phyloP scores from a whole-genome alignment of 2,888 invertebrate genomes.

The Phortica okadai region DNA sequence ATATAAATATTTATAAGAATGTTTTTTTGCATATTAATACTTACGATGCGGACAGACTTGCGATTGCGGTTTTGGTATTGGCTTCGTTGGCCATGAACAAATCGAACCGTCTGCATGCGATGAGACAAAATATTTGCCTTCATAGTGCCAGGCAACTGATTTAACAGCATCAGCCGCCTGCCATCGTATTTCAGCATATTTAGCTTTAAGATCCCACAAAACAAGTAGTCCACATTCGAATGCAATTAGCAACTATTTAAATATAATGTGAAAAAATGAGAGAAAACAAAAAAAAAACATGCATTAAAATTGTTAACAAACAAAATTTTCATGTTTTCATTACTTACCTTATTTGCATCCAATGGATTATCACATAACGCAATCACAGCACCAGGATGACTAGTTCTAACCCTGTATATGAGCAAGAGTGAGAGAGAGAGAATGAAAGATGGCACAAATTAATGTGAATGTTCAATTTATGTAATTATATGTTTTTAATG shows the following conservation, averaged over 20 bases:
- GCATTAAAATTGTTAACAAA: not conserved
- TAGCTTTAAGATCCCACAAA: constrained; percentile 95
- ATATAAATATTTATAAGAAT: constrained; percentile 9
- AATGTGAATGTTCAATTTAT: no score
- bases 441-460: not conserved
- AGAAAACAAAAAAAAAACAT: constrained; percentile 3
- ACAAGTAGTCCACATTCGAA: constrained; percentile 96
- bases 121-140: constrained; percentile 97
- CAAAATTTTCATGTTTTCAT: not conserved
- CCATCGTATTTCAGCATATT: constrained; percentile 90
- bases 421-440: constrained; percentile 74
- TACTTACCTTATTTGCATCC: constrained; percentile 94
- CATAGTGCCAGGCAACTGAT: constrained; percentile 97
- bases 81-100: constrained; percentile 92
- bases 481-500: no score
- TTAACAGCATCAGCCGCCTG: constrained; percentile 86
- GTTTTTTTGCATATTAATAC: constrained; percentile 55
- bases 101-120: constrained; percentile 97
- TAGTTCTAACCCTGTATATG: constrained; percentile 87
- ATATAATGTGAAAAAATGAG: constrained; percentile 13
- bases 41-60: constrained; percentile 95
- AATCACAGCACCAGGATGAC: constrained; percentile 97
- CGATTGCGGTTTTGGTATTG: constrained; percentile 86
- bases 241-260: constrained; percentile 91
- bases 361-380: constrained; percentile 97